phyloP scores from a whole-genome alignment of 2,888 invertebrate genomes.

The Biston betularia region DNA sequence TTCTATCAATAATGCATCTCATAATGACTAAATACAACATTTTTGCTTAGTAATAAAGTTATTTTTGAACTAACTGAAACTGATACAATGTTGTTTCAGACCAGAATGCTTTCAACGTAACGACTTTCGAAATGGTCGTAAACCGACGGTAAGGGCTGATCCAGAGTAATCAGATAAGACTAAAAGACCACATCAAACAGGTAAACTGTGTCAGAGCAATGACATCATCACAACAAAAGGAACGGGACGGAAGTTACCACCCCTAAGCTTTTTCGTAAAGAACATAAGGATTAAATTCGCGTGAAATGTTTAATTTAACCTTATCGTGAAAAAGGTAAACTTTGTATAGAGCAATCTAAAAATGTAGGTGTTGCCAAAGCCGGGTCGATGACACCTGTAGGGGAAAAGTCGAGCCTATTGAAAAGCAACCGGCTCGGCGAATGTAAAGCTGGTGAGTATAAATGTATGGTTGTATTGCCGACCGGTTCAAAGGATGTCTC shows the following conservation, averaged over 20 bases:
- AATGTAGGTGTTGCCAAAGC: conserved; percentile 45
- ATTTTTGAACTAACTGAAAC: background rate
- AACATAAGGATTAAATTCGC: conserved; percentile 32
- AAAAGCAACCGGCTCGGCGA: conserved; percentile 46
- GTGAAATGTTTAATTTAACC: background rate
- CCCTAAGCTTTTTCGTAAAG: conserved; percentile 30
- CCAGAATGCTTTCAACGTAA: conserved; percentile 29
- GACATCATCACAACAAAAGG: conserved; percentile 48
- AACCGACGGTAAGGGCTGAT: conserved; percentile 41
- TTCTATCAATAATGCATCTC: too few relatives aligned
- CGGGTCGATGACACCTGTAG: conserved; percentile 39
- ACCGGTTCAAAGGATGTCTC: conserved; percentile 59
- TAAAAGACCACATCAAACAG: conserved; percentile 54
- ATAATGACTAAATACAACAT: too few relatives aligned
- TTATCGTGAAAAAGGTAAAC: conserved; percentile 37
- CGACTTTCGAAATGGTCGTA: conserved; percentile 39
- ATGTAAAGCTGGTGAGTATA: conserved; percentile 15
- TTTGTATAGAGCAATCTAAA: conserved; percentile 39
- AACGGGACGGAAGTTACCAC: conserved; percentile 22
- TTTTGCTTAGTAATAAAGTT: background rate
- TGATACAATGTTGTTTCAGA: conserved; percentile 11
- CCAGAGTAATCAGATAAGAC: conserved; percentile 56
- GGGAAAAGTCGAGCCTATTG: conserved; percentile 51
- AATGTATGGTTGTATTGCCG: conserved; percentile 38
- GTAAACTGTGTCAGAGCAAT: conserved; percentile 60